Evolutionary conservation across 2,888 invertebrate genomes (phyloP), one percentile per base, ranked within the genome.

Genomic region (Spodoptera picta): DNA sequence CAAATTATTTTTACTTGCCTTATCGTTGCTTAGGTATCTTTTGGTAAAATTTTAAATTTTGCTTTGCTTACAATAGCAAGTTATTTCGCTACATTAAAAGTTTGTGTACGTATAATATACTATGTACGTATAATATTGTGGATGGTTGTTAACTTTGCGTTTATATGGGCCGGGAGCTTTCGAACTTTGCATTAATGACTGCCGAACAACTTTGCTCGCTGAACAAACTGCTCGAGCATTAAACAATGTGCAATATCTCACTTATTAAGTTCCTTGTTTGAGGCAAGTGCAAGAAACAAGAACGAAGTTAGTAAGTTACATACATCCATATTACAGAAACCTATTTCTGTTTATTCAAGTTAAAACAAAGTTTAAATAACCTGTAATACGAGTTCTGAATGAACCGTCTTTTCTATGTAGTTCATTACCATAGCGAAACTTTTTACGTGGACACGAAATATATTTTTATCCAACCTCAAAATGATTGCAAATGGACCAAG

Each of bases 201-300:
- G 63, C 68, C 65, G 57, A 73, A 68, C 65, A 80, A 79, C 81
- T 77, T 77, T 60, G 62, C 45, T 69, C 65, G 61, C 66, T 60
- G 55, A 69, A 69, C 69, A 77, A 70, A 77, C 73, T 67, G 73
- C 80, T 79, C 73, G 65, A 76, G 80, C 81, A 85, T 86, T 89
- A 87, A 89, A 89, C 88, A 87, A 83, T 85, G 82, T 77, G 80
- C 86, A 85, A 87, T 88, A 87, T 84, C 83, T 83, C 82, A 83
- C 84, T 87, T 88, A 89, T 87, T 86, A 84, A 83, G 81, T 82
- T 82, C 76, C 76, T 72, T 78, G 79, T 77, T 62, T 65, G 50
- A 75, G 75, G 59, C 69, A 70, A 45, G 66, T 27, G 58, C 53
- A 24, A 36, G 31, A 44, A 54, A 51, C 43, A 57, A 41, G 61